These are phyloP conservation scores for Aphrocallistes beatrix DNA, from an alignment of 37 sponge, comb jelly and placozoan species.

Conservation along the genomic window DNA sequence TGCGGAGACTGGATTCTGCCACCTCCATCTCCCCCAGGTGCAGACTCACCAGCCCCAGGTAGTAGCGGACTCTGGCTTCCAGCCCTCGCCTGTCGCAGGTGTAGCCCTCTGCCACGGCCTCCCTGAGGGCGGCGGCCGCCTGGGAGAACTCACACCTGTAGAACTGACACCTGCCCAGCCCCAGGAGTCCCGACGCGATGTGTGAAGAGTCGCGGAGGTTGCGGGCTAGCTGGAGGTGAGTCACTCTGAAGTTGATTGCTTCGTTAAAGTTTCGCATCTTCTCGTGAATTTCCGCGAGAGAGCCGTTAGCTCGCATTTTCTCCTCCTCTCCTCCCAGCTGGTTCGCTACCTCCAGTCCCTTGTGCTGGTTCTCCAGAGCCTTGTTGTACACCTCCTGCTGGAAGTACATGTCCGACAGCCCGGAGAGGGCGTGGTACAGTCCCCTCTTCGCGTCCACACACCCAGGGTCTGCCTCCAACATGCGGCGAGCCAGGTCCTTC, in stretches of 20 bases:
- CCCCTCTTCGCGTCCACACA: background rate
- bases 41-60: slow-evolving; percentile 69
- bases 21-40: slow-evolving; percentile 41
- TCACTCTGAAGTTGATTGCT: slow-evolving; percentile 50
- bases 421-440: background rate
- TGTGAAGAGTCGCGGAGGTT: slow-evolving; percentile 29
- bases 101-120: slow-evolving; percentile 48
- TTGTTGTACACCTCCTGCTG: background rate
- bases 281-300: background rate
- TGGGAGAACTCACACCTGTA: slow-evolving; percentile 34
- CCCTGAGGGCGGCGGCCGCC: slow-evolving; percentile 57
- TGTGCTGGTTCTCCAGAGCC: background rate
- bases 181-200: slow-evolving; percentile 52
- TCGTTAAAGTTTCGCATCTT: background rate
- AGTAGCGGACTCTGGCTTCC: slow-evolving; percentile 73
- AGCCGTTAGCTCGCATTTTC: slow-evolving; percentile 9
- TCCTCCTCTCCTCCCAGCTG: slow-evolving; percentile 8
- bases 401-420: background rate
- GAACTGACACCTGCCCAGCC: slow-evolving; percentile 65
- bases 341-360: background rate
- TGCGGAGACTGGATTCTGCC: slow-evolving; percentile 46
- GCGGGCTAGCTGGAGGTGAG: slow-evolving; percentile 50
- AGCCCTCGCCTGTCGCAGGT: slow-evolving; percentile 31
- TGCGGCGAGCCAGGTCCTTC: background rate
- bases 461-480: background rate